A percentile compares a stretch with the other conserved stretches of the same genome.
phyloP scores from a whole-genome alignment of 2,113 vertebrate species.

The Eubucco bourcierii region DNA sequence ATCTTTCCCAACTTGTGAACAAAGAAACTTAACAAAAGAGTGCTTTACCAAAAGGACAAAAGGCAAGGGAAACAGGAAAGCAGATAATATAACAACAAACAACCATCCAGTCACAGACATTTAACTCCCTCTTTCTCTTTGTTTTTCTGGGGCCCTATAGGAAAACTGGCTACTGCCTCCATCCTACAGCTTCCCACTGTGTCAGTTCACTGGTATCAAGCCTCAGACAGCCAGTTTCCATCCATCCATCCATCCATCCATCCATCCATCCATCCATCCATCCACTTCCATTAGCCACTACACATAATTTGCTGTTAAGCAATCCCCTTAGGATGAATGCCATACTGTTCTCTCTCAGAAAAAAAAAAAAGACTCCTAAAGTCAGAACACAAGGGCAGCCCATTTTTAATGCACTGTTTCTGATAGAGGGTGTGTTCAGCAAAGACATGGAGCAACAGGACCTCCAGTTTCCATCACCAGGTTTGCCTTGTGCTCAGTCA shows the following conservation, averaged over 20 bases:
- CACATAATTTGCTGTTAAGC: neutral
- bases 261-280: neutral
- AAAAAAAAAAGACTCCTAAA: neutral
- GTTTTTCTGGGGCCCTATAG: neutral
- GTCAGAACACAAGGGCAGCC: neutral
- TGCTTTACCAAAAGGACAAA: neutral
- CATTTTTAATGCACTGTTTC: neutral
- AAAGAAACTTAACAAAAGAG: neutral
- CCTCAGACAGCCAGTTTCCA: neutral
- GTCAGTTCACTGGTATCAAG: neutral
- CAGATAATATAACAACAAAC: slow-evolving; percentile 24
- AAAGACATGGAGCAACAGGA: neutral
- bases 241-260: neutral
- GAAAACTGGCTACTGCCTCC: neutral
- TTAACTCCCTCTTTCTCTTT: neutral
- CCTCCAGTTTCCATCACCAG: accelerated
- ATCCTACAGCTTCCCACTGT: neutral
- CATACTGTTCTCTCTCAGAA: neutral
- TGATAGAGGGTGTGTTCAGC: neutral
- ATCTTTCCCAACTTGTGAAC: neutral
- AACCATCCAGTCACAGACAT: neutral
- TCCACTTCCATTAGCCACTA: neutral
- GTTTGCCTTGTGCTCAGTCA: neutral
- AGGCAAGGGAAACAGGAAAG: slow-evolving; percentile 29
- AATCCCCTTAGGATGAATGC: neutral